Evolutionary conservation across 2,113 vertebrate genomes (phyloP).

Genomic region (Chauna torquata): DNA sequence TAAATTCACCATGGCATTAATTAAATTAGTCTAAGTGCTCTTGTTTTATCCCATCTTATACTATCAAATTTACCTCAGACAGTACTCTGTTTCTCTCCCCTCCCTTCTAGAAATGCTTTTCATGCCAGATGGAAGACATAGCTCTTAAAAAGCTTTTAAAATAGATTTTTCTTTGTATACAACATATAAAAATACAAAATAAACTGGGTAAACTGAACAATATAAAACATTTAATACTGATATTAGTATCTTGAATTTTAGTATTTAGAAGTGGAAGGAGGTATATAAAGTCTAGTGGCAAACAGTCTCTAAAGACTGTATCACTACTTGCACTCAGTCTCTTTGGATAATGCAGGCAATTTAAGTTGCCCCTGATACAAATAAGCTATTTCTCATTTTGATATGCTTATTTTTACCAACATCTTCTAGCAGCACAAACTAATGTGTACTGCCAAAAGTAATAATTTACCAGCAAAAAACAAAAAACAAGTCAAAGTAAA

Average conservation of each 20-base stretch:
- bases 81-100: slow-evolving; percentile 8
- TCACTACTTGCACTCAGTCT: neutral
- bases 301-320: neutral
- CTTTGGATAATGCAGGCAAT: neutral
- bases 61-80: slow-evolving; percentile 65
- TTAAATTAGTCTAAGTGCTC: slow-evolving; percentile 69
- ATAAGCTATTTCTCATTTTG: neutral
- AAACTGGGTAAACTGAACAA: neutral
- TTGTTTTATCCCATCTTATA: slow-evolving; percentile 57
- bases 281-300: neutral
- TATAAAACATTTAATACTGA: neutral
- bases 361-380: neutral
- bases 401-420: neutral
- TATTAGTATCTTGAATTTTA: neutral
- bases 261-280: neutral
- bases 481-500: neutral
- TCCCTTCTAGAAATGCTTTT: slow-evolving; percentile 35
- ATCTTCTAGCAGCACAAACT: neutral
- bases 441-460: neutral
- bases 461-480: neutral
- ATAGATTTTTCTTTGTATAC: slow-evolving; percentile 8
- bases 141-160: slow-evolving; percentile 15
- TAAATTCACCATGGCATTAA: slow-evolving; percentile 65
- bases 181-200: neutral
- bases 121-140: slow-evolving; percentile 29